Evolutionary conservation across 2,797 vertebrate genomes (phyloP), one percentile per base, ranked within the genome.

Genomic region (Clarias laeviceps): DNA sequence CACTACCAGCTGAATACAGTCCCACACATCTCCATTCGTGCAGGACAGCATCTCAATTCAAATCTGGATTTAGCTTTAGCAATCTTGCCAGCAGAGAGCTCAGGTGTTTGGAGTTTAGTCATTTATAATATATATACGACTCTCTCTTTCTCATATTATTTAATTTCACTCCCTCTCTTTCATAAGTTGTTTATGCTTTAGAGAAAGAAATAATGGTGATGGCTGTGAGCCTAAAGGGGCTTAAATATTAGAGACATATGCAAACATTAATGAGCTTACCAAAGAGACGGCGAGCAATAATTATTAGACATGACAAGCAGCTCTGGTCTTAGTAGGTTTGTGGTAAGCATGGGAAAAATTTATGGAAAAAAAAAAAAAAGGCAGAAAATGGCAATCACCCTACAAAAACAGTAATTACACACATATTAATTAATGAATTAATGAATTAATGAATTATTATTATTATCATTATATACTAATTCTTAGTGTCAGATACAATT

Each of bases 251-350:
- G 92, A 93, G 95, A 94, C 95, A 94, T 94, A 94, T 93, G 94
- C 94, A 94, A 95, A 95, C 94, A 96, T 94, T 94, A 95, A 94
- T 94, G 93, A 95, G 95, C 94, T 95, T 95, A 95, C 94, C 93
- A 91, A 87, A 93, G 93, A 94, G 92, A 92, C 91, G 83, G 91
- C 88, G 90, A 89, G 94, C 93, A 94, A 94, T 94, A 95, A 95
- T 95, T 95, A 95, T 95, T 94, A 94, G 93, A 92, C 92, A 94
- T 92, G 91, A 94, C 94, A 95, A 96, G 95, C 94, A 94, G 94
- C 94, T 94, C 91, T 91, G 92, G 94, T 94, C 93, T 95, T 94
- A 94, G 93, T 91, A 93, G 93, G 93, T 86, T 85, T 90, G 88
- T 80, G 77, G 81, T 59, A 76, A 70, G 79, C 78, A 73, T 61